Evolutionary conservation across 2,797 vertebrate genomes (phyloP).

Genomic region (Gallirallus australis): DNA sequence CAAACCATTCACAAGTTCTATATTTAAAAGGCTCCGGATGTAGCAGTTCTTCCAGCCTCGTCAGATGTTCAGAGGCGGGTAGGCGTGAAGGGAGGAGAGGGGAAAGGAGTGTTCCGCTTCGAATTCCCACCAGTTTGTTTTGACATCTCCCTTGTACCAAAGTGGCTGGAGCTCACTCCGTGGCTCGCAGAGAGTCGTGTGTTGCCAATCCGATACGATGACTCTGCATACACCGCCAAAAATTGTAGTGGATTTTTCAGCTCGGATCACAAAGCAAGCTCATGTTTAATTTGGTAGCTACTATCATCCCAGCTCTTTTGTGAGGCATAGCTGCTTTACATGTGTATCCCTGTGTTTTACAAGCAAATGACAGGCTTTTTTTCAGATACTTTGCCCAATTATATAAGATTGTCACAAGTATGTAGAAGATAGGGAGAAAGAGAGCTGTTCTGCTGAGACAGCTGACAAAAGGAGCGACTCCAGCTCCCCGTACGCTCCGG

Average conservation of each 20-base stretch:
- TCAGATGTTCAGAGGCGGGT: constrained; percentile 76
- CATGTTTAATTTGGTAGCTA: constrained; percentile 77
- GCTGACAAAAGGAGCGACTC: constrained; percentile 42
- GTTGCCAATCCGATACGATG: constrained; percentile 72
- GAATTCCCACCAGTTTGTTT: constrained; percentile 69
- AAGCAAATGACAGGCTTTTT: constrained; percentile 45
- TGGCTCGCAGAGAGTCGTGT: constrained; percentile 62
- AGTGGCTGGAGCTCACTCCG: constrained; percentile 66
- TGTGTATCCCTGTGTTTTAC: constrained; percentile 38
- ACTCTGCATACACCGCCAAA: constrained; percentile 75
- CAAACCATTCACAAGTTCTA: constrained; percentile 74
- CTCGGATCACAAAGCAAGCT: constrained; percentile 70
- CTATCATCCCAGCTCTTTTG: constrained; percentile 61
- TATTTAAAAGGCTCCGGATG: constrained; percentile 73
- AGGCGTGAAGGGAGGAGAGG: constrained; percentile 70
- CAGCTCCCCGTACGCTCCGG: background rate
- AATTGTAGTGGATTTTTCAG: constrained; percentile 68
- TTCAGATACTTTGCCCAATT: constrained; percentile 27
- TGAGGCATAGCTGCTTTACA: constrained; percentile 69
- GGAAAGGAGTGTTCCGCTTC: constrained; percentile 68
- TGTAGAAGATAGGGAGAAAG: constrained; percentile 2
- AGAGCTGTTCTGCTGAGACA: constrained; percentile 47
- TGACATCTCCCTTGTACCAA: constrained; percentile 75
- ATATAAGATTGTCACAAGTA: constrained; percentile 42
- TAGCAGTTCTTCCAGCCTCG: constrained; percentile 72